A percentile compares a stretch with the other conserved stretches of the same genome.
Evolutionary conservation across 2,797 vertebrate species (phyloP).

Genomic region (Chelidonichthys spinosus): DNA sequence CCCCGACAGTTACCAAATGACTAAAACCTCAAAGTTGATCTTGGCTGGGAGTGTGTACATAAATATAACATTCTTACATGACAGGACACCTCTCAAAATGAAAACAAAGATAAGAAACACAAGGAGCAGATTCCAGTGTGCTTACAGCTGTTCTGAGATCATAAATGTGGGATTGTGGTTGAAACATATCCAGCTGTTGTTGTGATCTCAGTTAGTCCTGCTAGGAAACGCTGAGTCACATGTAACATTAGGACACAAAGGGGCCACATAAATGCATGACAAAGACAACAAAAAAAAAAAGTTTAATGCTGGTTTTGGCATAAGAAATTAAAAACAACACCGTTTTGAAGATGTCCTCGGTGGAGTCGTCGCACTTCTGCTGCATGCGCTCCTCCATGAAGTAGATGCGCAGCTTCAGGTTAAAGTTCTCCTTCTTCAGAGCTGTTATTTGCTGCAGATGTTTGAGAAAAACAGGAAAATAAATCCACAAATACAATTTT

Average conservation of each 20-base stretch:
- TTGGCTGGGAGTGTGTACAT: conserved; percentile 13
- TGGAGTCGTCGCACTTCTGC: conserved; percentile 93
- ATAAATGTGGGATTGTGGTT: conserved; percentile 10
- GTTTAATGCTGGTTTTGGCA: neutral
- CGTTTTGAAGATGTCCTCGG: conserved; percentile 93
- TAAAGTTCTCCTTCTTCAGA: conserved; percentile 98
- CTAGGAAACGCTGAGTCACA: conserved; percentile 40
- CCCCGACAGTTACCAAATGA: neutral
- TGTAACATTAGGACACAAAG: conserved; percentile 5
- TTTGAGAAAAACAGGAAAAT: conserved; percentile 7
- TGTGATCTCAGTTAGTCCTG: conserved; percentile 35
- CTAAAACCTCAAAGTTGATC: conserved; percentile 5
- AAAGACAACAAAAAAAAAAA: neutral
- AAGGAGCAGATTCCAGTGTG: conserved; percentile 42
- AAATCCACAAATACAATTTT: neutral
- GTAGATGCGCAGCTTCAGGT: conserved; percentile 97
- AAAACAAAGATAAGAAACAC: conserved; percentile 15
- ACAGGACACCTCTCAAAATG: conserved; percentile 14
- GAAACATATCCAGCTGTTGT: conserved; percentile 53
- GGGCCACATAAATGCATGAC: conserved; percentile 13
- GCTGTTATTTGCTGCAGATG: conserved; percentile 92
- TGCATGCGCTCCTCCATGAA: conserved; percentile 97
- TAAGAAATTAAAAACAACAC: conserved; percentile 73
- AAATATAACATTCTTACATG: conserved; percentile 29
- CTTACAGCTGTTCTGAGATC: conserved; percentile 28